Evolutionary conservation across 2,888 invertebrate species (phyloP).

Genomic region (Omphaloscelis lunosa): DNA sequence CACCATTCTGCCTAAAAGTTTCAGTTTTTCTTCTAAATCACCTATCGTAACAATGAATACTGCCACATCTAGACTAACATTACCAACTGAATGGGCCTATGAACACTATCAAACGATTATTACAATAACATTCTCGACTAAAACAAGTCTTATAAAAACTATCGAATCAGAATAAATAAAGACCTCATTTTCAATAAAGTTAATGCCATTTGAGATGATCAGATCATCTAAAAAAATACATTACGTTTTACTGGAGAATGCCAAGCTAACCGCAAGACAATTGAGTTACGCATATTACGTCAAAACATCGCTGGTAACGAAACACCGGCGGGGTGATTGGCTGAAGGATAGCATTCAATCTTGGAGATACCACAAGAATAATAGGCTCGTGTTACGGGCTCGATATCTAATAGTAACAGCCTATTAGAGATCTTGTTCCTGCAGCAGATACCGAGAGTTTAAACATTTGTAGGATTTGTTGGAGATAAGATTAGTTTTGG

Average conservation of each 20-base stretch:
- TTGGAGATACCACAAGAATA: slow-evolving; percentile 70
- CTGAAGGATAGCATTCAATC: slow-evolving; percentile 71
- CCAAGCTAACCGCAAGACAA: slow-evolving; percentile 64
- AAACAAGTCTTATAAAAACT: slow-evolving; percentile 26
- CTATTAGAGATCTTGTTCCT: slow-evolving; percentile 63
- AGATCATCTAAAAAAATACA: slow-evolving; percentile 61
- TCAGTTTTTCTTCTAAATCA: slow-evolving; percentile 25
- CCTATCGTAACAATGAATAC: neutral
- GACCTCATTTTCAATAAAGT: slow-evolving; percentile 47
- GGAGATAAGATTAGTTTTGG: slow-evolving; percentile 29
- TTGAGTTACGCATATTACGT: slow-evolving; percentile 68
- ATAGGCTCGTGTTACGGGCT: slow-evolving; percentile 67
- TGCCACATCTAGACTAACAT: neutral
- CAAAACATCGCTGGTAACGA: slow-evolving; percentile 68
- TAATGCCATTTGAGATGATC: slow-evolving; percentile 39
- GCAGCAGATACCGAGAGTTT: slow-evolving; percentile 25
- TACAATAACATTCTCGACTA: slow-evolving; percentile 5
- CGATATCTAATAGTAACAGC: slow-evolving; percentile 67
- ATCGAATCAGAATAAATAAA: slow-evolving; percentile 48
- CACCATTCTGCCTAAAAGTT: slow-evolving; percentile 35
- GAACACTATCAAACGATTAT: neutral
- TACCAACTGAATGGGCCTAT: neutral
- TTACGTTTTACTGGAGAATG: slow-evolving; percentile 57
- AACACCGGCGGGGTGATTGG: slow-evolving; percentile 67
- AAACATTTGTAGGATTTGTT: slow-evolving; percentile 44